phyloP scores from a whole-genome alignment of 2,113 vertebrate genomes.

The Xyliphius kryptos region DNA sequence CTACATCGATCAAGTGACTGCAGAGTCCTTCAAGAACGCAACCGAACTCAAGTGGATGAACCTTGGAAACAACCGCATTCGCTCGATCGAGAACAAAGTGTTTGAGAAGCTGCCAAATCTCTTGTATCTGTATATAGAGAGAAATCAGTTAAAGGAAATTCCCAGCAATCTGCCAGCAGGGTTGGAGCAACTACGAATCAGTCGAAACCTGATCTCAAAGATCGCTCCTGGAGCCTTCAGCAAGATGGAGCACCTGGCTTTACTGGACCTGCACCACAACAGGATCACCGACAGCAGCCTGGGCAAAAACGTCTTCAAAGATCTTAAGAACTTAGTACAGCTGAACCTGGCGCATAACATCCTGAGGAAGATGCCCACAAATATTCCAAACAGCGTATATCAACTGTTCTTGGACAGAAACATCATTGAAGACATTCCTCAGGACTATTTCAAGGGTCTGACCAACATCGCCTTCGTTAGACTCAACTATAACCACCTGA shows the following conservation, averaged over 20 bases:
- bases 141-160: slow-evolving; percentile 85
- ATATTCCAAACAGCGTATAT: slow-evolving; percentile 73
- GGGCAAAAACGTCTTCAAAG: slow-evolving; percentile 82
- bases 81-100: slow-evolving; percentile 76
- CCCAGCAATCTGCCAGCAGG: slow-evolving; percentile 76
- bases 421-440: slow-evolving; percentile 84
- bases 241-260: slow-evolving; percentile 80
- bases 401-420: slow-evolving; percentile 95
- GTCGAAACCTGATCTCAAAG: slow-evolving; percentile 82
- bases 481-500: slow-evolving; percentile 90
- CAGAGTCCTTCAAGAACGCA: slow-evolving; percentile 85
- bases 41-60: slow-evolving; percentile 84
- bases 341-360: slow-evolving; percentile 90
- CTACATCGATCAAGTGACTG: slow-evolving; percentile 81
- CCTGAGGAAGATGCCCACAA: slow-evolving; percentile 84
- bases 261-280: slow-evolving; percentile 91
- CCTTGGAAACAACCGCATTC: slow-evolving; percentile 89
- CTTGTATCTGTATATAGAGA: slow-evolving; percentile 82
- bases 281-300: slow-evolving; percentile 79
- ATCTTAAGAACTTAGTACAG: slow-evolving; percentile 88
- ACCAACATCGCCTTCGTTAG: slow-evolving; percentile 83
- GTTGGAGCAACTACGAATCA: slow-evolving; percentile 88
- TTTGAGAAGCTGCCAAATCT: slow-evolving; percentile 80
- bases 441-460: slow-evolving; percentile 80
- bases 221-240: slow-evolving; percentile 79